Percentiles rank a stretch among this genome's conserved stretches.
Evolutionary conservation across 2,797 vertebrate genomes (phyloP).

Genomic region (Ibycter americanus): DNA sequence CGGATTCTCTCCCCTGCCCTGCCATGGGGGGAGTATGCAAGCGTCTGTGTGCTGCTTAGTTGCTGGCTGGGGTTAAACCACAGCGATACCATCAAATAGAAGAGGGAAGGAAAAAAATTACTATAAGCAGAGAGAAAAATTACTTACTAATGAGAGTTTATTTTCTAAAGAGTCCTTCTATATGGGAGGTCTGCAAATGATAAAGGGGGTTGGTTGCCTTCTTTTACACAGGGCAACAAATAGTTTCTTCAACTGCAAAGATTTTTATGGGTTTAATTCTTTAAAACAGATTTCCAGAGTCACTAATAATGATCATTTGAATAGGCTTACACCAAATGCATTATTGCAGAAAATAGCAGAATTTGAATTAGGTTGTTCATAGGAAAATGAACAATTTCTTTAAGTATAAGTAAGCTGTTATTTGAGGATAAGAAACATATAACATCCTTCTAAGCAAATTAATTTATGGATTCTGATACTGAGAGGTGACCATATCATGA

Average conservation of each 20-base stretch:
- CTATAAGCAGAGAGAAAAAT: background rate
- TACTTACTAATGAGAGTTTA: background rate
- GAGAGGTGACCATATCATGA: background rate
- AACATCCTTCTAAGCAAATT: background rate
- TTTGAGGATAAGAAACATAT: background rate
- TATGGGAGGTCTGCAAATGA: background rate
- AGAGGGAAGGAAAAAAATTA: background rate
- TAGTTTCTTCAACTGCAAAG: background rate
- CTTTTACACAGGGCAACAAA: conserved; percentile 10
- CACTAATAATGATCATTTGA: background rate
- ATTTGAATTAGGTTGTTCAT: background rate
- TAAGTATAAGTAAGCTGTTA: background rate
- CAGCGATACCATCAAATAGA: background rate
- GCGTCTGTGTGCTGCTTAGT: no score
- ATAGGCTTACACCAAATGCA: background rate
- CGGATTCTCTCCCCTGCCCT: background rate
- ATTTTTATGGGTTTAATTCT: background rate
- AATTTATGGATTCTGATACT: background rate
- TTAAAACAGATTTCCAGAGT: background rate
- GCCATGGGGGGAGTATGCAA: no score
- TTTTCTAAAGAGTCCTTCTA: background rate
- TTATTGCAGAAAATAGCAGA: rapidly evolving
- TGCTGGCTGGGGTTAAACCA: no score
- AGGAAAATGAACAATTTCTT: background rate
- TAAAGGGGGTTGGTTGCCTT: background rate